Evolutionary conservation across 1,140 invertebrate genomes (phyloP).

Genomic region (Amphibalanus amphitrite): DNA sequence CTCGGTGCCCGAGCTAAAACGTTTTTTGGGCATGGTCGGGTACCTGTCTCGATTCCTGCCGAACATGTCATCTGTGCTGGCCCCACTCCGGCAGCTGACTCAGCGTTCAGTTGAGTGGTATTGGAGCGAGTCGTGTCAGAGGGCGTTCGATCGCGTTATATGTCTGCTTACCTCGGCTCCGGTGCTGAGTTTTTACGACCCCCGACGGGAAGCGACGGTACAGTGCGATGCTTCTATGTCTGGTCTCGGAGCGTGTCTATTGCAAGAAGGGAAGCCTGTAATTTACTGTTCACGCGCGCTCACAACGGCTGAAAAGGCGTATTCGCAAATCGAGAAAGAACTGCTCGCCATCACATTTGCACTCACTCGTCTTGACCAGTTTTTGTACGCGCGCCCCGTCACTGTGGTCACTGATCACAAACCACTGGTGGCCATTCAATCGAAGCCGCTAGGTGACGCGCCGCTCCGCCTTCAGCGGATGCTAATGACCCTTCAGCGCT

Average conservation of each 20-base stretch:
- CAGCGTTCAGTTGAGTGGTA: not conserved
- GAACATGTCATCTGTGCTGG: not conserved
- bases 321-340: constrained; percentile 13
- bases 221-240: constrained; percentile 6
- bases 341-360: constrained; percentile 10
- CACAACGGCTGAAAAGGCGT: constrained; percentile 6
- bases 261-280: constrained; percentile 6
- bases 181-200: not conserved
- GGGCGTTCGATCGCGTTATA: not conserved
- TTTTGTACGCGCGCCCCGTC: constrained; percentile 4
- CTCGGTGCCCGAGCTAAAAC: not conserved
- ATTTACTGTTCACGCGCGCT: constrained; percentile 6
- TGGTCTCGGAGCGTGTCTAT: constrained; percentile 4
- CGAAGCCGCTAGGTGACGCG: constrained; percentile 16
- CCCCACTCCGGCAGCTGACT: not conserved
- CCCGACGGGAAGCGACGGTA: not conserved
- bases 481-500: constrained; percentile 18
- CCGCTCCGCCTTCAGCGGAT: constrained; percentile 20
- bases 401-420: constrained; percentile 8
- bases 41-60: not conserved
- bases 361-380: constrained; percentile 5
- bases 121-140: not conserved
- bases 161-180: not conserved
- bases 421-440: constrained; percentile 14
- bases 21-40: not conserved